Base-by-base conservation (phyloP, 30 jellyfish, hydroid and myxozoan genomes). In the Clytia hemisphaerica region DNA sequence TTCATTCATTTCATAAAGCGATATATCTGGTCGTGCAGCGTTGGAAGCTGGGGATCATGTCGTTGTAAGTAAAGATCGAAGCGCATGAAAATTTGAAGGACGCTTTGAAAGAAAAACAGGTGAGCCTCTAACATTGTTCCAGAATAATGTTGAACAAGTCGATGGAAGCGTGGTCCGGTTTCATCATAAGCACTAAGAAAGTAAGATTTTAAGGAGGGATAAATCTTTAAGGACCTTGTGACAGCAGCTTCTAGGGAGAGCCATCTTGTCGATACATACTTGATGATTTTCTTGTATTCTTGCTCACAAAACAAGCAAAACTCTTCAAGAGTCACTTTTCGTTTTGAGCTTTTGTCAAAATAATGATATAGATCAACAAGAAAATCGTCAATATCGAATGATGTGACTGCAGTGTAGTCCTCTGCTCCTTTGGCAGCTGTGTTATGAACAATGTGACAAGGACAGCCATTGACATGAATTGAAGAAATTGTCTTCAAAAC, bases 251-350 rank as follows among this genome's bases (percentile, higher is more conserved):
- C 78, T 72, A 66, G 44, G 37, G 66, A 26, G 45, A 66, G 40
- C 78, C 78, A 66, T 21, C 78, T 66, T 1, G 78, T 66, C 24
- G 14, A 37, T 40, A 66, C 74, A 44, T 66, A 25, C 31, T 66
- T 66, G 42, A 66, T 66, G 71, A 66, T 66, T 29, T 37, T 22
- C 30, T 44, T 4, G 42, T 36, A 66, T 36, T 4, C 55, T 25
- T 37, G 42, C 9, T 66, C 71, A 24, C 78, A 40, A 36, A 66
- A 66, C 24, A 37, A 36, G 27, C 78, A 66, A 6, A 26, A 66
- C 19, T 18, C 2, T 27, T 42, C 45, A 3, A 66, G 71, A 4
- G 32, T 6, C 4, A 44, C 78, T 72, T 66, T 66, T 37, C 78
- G n/a, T 66, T 66, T 66, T 4, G 78, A 2, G 38, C 78, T 42